These are phyloP conservation scores for Crocallis elinguaria DNA, from an alignment of 2,888 invertebrate species.

Conservation along the genomic window DNA sequence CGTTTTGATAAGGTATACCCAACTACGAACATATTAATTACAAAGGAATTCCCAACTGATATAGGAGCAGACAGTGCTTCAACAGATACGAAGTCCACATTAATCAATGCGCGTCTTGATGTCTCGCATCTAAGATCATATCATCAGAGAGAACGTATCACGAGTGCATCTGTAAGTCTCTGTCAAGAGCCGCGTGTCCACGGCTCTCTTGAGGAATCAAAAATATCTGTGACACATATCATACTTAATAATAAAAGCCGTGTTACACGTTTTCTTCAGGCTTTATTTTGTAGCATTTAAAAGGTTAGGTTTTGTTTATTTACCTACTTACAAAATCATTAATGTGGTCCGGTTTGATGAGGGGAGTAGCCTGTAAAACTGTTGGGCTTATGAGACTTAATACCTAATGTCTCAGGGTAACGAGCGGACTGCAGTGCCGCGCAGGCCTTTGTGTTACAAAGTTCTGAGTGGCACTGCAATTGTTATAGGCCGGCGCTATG, in stretches of 20 bases:
- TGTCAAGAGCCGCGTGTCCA: conserved; percentile 2
- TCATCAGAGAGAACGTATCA: conserved; percentile 22
- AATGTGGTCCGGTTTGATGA: too few species aligned
- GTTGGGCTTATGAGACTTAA: too few species aligned
- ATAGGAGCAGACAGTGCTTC: conserved; percentile 14
- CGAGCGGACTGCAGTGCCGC: too few species aligned
- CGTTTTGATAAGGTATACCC: not conserved
- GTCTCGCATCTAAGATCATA: conserved; percentile 14
- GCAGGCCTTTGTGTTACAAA: too few species aligned
- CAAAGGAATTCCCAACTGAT: conserved; percentile 15
- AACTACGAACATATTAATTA: conserved; percentile 14
- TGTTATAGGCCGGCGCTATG: too few species aligned
- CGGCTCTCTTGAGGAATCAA: conserved; percentile 4
- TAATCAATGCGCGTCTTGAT: conserved; percentile 18
- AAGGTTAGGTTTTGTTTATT: too few species aligned
- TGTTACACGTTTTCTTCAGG: too few species aligned
- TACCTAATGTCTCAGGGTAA: too few species aligned
- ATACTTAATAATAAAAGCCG: not conserved
- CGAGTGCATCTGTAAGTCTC: conserved; percentile 13
- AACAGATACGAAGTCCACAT: conserved; percentile 18
- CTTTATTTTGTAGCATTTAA: too few species aligned
- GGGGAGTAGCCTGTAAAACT: too few species aligned
- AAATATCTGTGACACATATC: conserved; percentile 5
- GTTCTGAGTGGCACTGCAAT: too few species aligned
- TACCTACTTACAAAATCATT: too few species aligned